Conservation (phyloP, 2,113 vertebrate genomes). For the Aythya baeri region DNA sequence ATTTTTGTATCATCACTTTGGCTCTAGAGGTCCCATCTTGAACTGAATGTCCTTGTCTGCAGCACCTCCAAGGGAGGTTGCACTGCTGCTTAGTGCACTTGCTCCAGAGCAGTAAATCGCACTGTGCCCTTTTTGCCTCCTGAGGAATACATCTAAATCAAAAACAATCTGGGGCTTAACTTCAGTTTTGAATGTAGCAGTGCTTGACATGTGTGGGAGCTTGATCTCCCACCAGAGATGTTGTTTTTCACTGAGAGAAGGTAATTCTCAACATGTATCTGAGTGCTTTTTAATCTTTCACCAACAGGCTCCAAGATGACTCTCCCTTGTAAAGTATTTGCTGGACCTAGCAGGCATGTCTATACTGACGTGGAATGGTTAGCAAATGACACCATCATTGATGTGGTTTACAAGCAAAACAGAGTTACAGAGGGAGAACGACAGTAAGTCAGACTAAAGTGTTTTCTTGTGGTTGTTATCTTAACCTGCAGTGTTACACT, state of each 20-base stretch:
- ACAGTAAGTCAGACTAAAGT: slow-evolving; percentile 69
- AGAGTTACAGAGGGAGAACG: slow-evolving; percentile 68
- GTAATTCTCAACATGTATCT: neutral
- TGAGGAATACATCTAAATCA: neutral
- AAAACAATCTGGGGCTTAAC: neutral
- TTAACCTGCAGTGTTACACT: neutral
- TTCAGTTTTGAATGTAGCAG: neutral
- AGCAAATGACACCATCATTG: slow-evolving; percentile 66
- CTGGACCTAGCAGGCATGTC: slow-evolving; percentile 41
- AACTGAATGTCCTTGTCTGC: neutral
- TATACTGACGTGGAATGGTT: slow-evolving; percentile 72
- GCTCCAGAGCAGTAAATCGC: neutral
- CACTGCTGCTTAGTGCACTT: neutral
- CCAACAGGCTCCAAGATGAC: slow-evolving; percentile 75
- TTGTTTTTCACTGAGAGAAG: neutral
- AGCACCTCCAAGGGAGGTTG: neutral
- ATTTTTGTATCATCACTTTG: neutral
- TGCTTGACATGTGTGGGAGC: neutral
- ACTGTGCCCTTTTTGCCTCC: neutral
- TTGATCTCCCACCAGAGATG: neutral
- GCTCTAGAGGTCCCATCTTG: neutral
- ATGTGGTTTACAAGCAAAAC: slow-evolving; percentile 30
- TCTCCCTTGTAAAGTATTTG: slow-evolving; percentile 79
- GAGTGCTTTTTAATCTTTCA: neutral
- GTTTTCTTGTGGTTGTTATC: neutral